phyloP scores from a whole-genome alignment of 2,113 vertebrate species.

The Garra rufa region DNA sequence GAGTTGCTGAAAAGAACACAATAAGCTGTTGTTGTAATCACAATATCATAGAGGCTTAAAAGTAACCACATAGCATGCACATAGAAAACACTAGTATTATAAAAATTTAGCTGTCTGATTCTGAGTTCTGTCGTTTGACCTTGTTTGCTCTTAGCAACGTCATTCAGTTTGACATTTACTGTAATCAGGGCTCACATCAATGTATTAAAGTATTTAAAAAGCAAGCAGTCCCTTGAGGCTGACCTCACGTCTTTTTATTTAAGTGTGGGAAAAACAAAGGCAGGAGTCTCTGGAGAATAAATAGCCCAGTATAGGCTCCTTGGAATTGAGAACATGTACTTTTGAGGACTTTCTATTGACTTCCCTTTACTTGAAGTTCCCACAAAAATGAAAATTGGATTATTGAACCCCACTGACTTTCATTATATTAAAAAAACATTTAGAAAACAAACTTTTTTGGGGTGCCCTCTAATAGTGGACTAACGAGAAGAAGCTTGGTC shows the following conservation, averaged over 20 bases:
- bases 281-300: slow-evolving; percentile 16
- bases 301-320: neutral
- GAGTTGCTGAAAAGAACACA: neutral
- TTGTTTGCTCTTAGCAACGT: slow-evolving; percentile 41
- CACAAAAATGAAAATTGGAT: neutral
- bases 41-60: neutral
- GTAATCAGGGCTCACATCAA: slow-evolving; percentile 23
- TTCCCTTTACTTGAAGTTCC: neutral
- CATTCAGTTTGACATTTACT: slow-evolving; percentile 32
- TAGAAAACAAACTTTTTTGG: too few species aligned
- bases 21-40: neutral
- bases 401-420: neutral
- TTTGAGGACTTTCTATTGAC: too few species aligned
- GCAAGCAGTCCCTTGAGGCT: slow-evolving; percentile 1
- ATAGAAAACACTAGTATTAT: neutral
- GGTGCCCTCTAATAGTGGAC: too few species aligned
- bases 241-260: slow-evolving; percentile 25
- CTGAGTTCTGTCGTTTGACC: neutral
- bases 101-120: neutral
- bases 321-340: too few species aligned
- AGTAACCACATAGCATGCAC: neutral
- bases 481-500: too few species aligned
- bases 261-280: slow-evolving; percentile 41
- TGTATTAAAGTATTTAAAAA: slow-evolving; percentile 13
- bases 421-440: neutral